Evolutionary conservation across 2,888 invertebrate genomes (phyloP), one percentile per base, ranked within the genome.

Genomic region (Pardosa pseudoannulata): DNA sequence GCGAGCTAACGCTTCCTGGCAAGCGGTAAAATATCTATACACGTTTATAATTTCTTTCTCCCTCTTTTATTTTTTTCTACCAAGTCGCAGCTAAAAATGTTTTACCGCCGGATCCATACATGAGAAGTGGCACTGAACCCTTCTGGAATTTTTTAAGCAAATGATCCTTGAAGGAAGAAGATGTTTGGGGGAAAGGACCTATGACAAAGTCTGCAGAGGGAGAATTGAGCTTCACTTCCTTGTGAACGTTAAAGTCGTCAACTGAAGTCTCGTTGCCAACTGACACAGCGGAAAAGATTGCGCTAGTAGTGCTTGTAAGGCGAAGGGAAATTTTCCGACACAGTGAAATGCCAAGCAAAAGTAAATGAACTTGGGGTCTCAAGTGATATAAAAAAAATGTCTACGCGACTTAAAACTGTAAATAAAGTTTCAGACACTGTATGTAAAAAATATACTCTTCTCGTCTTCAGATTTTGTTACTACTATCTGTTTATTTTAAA

Each of bases 81-180:
- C 56, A 23, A 56, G 23, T 23, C n/a, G 6, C 23, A 23, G 16
- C 56, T 19, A 56, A 56, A 56, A 56, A 56, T 56, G 23, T 56
- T n/a, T 56, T 56, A 56, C 56, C 56, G 23, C 5, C 23, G 56
- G 16, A 23, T 23, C 23, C 56, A 23, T 56, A 56, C 56, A 16
- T 23, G 56, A n/a, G 23, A 56, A 23, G 23, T 56, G 56, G 23
- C 56, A 56, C 56, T 56, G 56, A 56, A 56, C 56, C 56, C 23
- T 19, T 3, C 56, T 1, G 23, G 56, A 23, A 56, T 23, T 56
- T 56, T 1, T 56, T 2, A 23, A 56, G 56, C 23, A 56, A 56
- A 56, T 56, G 56, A 56, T 56, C 56, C 56, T 56, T 56, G 56
- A 2, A 56, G 11, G 56, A 23, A 56, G 23, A 23, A 56, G 23